Base-by-base conservation (phyloP, 2,888 invertebrate species). In the Pyrrhosoma nymphula region DNA sequence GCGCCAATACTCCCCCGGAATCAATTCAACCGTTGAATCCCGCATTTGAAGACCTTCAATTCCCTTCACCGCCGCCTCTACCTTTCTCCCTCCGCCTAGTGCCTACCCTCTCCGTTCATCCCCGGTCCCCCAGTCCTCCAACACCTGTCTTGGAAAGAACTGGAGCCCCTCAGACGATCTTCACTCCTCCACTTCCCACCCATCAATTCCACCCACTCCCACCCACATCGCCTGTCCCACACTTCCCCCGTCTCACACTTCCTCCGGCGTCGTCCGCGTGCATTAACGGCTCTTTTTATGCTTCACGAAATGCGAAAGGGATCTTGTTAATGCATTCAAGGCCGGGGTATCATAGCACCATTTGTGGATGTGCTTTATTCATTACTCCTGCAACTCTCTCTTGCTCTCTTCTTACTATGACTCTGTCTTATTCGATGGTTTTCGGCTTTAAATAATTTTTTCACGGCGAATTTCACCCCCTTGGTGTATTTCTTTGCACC, bases 221-320 rank as follows among this genome's bases (percentile, higher is more conserved):
- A n/a, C n/a, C n/a, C n/a, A n/a, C n/a, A n/a, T n/a, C 47, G 47
- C 47, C 47, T 4, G 47, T 8, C 47, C 60, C 60, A 60, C 60
- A 60, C 56, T 63, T 23, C 23, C 4, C 16, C 63, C 23, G 16
- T 23, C 69, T 69, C 69, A 0, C 69, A 69, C 6, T n/a, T 60
- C 30, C 82, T 30, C 30, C 30, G 6, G 35, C 35, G 16, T 69
- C 69, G 3, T 82, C 30, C 69, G n/a, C 35, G 35, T 35, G 18
- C 82, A 82, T 82, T 82, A 82, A 82, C 26, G 35, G 30, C 82
- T 35, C 82, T 26, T 82, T n/a, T 82, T 35, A 82, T 82, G 82
- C 82, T n/a, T 18, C 18, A 35, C 82, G 35, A 26, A 82, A 82
- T 35, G 35, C 82, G 35, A 82, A 14, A 35, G 35, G 82, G 35